Evolutionary conservation across 1,140 invertebrate species (phyloP).

Genomic region (Hyles vespertilio): DNA sequence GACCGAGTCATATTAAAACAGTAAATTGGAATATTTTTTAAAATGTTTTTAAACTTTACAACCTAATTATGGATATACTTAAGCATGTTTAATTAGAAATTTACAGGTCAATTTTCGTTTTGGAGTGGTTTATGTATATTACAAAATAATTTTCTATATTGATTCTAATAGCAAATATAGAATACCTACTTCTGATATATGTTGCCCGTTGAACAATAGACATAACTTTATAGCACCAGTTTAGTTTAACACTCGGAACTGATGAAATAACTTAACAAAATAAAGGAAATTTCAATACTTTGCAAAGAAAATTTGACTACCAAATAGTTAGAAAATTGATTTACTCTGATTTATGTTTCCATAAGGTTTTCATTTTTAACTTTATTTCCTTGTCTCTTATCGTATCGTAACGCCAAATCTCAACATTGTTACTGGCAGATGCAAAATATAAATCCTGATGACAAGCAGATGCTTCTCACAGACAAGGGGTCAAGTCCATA

Average conservation of each 20-base stretch:
- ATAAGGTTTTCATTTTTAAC: too few relatives aligned
- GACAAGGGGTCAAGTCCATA: neutral
- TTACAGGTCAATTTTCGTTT: constrained; percentile 61
- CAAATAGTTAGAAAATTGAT: too few relatives aligned
- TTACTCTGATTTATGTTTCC: too few relatives aligned
- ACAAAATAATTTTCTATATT: constrained; percentile 65
- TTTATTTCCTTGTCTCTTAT: too few relatives aligned
- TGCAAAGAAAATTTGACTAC: too few relatives aligned
- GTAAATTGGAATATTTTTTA: constrained; percentile 72
- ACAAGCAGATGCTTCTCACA: neutral
- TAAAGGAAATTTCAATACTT: too few relatives aligned
- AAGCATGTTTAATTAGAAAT: constrained; percentile 67
- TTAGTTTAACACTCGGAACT: too few relatives aligned
- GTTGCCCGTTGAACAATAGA: constrained; percentile 35
- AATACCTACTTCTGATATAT: constrained; percentile 27
- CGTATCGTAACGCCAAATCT: too few relatives aligned
- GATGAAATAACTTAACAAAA: too few relatives aligned
- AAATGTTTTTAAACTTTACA: constrained; percentile 71
- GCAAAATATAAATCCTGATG: too few relatives aligned
- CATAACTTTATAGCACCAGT: constrained; percentile 8
- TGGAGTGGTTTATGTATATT: constrained; percentile 61
- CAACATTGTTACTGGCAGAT: too few relatives aligned
- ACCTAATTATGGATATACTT: constrained; percentile 49
- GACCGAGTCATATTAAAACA: constrained; percentile 61
- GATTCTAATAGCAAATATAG: constrained; percentile 41